phyloP scores from a whole-genome alignment of 2,113 vertebrate genomes.

The Crotalus helleri region DNA sequence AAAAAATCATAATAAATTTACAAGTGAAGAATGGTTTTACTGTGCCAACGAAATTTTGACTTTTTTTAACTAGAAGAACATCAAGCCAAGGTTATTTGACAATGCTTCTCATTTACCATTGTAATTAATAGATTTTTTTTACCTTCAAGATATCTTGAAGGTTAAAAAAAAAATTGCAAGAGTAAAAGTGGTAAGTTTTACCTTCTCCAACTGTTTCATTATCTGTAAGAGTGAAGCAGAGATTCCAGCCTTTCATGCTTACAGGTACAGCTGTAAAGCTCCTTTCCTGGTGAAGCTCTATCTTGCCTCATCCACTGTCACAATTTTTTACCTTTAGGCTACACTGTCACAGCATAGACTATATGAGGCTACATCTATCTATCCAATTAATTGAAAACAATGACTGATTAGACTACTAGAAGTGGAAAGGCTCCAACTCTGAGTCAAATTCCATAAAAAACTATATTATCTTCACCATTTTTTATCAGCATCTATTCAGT shows the following conservation, averaged over 20 bases:
- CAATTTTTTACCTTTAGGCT: not conserved
- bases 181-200: not conserved
- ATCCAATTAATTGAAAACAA: not conserved
- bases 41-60: not conserved
- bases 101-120: not conserved
- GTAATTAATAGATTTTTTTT: not conserved
- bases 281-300: not conserved
- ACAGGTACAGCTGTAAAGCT: not conserved
- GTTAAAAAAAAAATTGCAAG: not conserved
- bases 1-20: not conserved
- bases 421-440: not conserved
- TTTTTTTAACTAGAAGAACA: not conserved
- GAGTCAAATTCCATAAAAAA: not conserved
- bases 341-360: not conserved
- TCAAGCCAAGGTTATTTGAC: not conserved
- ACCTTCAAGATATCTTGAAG: not conserved
- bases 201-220: not conserved
- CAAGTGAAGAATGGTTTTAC: not conserved
- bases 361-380: not conserved
- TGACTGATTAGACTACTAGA: not conserved
- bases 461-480: not conserved
- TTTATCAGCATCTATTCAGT: not conserved
- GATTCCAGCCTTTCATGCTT: not conserved
- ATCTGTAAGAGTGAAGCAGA: not conserved
- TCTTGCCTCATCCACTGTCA: not conserved